Base-by-base conservation (phyloP, 2,888 invertebrate species). In the Ectemnius cavifrons region DNA sequence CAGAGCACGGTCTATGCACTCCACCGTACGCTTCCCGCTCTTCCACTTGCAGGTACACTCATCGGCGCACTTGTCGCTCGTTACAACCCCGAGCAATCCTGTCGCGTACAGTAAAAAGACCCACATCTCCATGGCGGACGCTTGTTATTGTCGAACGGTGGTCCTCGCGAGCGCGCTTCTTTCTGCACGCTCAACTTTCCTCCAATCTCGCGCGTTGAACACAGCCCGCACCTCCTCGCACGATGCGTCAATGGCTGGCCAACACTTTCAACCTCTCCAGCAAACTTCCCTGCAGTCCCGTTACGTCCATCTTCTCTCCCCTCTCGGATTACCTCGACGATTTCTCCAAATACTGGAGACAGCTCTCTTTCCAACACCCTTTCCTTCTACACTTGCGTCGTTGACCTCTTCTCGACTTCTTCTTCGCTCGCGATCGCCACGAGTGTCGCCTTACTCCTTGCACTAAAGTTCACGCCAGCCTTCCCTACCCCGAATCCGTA, bases 31-130 rank as follows among this genome's bases (percentile, higher is more conserved):
- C 91, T 98, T 98, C 84, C 97, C 97, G 86, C 96, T 95, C 92
- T 97, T 97, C 98, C 98, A 98, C 92, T 97, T 97, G 92, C 98
- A 98, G 86, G 94, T 94, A 92, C 98, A 98, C 85, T 89, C 85
- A 68, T 89, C 89, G 68, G 89, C 86, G 82, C 91, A 91, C 83
- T 89, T 90, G 83, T 91, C 90, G 71, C 85, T 83, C 61, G 86
- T 87, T 63, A 81, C 82, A 58, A 86, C 82, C 18, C 82, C 80
- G 75, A 78, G 63, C 63, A 76, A 77, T 72, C 76, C 76, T 71
- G 80, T 73, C 63, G 66, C 82, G 80, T 75, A 79, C 57, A 76
- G 60, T 65, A 82, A 57, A 49, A 78, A 69, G 49, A 81, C 67
- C 71, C 69, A 67, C 61, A 78, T 67, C 14, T 73, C 68, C 84